A percentile compares a stretch with the other conserved stretches of the same genome.
Conservation (phyloP, 2,113 vertebrate genomes). For the Phasianus colchicus region DNA sequence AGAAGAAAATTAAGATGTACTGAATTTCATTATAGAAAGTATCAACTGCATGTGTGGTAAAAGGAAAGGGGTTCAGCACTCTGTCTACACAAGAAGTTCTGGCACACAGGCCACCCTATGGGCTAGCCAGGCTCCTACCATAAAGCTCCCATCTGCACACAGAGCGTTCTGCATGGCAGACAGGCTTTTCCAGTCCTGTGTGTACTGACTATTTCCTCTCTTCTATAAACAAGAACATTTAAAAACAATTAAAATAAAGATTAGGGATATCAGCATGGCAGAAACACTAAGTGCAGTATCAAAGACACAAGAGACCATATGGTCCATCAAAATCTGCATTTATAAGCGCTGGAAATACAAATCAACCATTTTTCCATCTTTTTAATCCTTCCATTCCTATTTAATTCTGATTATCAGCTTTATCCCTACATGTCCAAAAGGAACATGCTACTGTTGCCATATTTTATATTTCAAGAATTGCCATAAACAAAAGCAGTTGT, state of each 20-base stretch:
- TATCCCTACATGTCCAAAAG: neutral
- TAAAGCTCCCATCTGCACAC: constrained; percentile 27
- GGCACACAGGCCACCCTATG: neutral
- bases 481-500: neutral
- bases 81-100: neutral
- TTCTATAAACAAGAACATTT: constrained; percentile 60
- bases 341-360: constrained; percentile 60
- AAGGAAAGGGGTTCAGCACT: neutral
- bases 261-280: constrained; percentile 9
- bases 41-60: neutral
- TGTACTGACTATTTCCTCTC: neutral
- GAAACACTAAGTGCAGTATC: neutral
- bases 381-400: constrained; percentile 43
- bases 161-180: neutral
- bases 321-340: constrained; percentile 5
- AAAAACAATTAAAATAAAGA: constrained; percentile 69
- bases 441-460: neutral
- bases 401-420: constrained; percentile 21
- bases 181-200: neutral
- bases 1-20: constrained; percentile 52
- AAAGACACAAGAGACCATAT: constrained; percentile 46
- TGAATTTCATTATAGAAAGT: constrained; percentile 30
- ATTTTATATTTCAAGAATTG: neutral
- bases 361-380: constrained; percentile 11
- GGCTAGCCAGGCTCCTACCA: constrained; percentile 10